Evolutionary conservation across 2,113 vertebrate genomes (phyloP), one percentile per base, ranked within the genome.

Genomic region (Onychostoma macrolepis): DNA sequence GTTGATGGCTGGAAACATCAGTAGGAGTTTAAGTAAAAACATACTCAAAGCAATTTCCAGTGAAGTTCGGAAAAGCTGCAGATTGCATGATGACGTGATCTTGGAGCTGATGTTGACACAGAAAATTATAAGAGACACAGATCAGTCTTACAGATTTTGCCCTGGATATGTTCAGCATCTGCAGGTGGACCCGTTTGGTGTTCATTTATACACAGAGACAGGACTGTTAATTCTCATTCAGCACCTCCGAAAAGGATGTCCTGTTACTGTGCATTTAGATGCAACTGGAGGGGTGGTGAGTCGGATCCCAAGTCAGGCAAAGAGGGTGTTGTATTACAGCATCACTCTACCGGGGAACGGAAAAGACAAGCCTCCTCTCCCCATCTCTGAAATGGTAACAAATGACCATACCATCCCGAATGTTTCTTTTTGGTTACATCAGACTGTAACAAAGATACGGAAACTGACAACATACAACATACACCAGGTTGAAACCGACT

Each of bases 1-100:
- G 15, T 33, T 78, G 48, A 78, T 78, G 43, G n/a, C 76, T 17
- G 45, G 48, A 50, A 78, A 78, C 76, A 78, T 28, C 45, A 78
- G 13, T 28, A 30, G 45, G 19, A 78, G 76, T 53, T 45, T 78
- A 53, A 78, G 12, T 53, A 78, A 53, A 53, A 78, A 78, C n/a
- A 13, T 33, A 48, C 43, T 78, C 15, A 78, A 78, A 78, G 45
- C 53, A 53, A 53, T 53, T 19, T 53, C 50, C 45, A 43, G 43
- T 43, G 9, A 43, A 43, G 43, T 76, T 45, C 24, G 11, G 24
- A 48, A 76, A 76, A 43, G 74, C 24, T 41, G 36, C 24, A 45
- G 74, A 76, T 21, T 48, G 3, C 74, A 76, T 76, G 41, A 43
- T 43, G 74, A 76, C 7, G 41, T 76, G 10, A 76, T 48, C 38